These are phyloP conservation scores for Chouioia cunea DNA, from an alignment of 2,888 invertebrate species.

Conservation along the genomic window DNA sequence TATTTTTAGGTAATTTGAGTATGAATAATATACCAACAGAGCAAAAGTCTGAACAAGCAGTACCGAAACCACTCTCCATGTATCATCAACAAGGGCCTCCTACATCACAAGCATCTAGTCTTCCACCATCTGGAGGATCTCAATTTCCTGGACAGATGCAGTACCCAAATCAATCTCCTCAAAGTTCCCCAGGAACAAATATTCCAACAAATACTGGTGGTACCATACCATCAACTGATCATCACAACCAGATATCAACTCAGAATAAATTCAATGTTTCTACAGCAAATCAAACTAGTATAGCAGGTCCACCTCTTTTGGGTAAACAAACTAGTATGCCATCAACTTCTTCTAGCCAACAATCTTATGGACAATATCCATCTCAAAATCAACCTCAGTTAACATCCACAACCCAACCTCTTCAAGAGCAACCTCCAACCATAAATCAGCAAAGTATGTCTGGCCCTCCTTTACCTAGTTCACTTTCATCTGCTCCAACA, in stretches of 20 bases:
- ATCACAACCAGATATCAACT: constrained; percentile 33
- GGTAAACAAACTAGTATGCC: constrained; percentile 42
- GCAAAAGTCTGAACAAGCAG: constrained; percentile 24
- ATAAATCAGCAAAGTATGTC: constrained; percentile 45
- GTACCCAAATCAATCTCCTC: constrained; percentile 47
- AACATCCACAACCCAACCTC: constrained; percentile 13
- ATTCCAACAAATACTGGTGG: constrained; percentile 33
- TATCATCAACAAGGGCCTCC: constrained; percentile 49
- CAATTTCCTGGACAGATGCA: constrained; percentile 48
- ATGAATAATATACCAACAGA: constrained; percentile 32
- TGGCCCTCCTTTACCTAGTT: constrained; percentile 45
- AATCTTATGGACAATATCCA: constrained; percentile 42
- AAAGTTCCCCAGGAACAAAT: constrained; percentile 42
- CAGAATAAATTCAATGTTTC: constrained; percentile 40
- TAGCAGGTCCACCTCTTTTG: constrained; percentile 44
- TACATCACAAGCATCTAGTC: constrained; percentile 52
- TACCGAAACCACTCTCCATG: constrained; percentile 39
- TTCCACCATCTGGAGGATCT: constrained; percentile 53
- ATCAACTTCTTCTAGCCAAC: constrained; percentile 19
- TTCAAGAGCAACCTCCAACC: constrained; percentile 19
- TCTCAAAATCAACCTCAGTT: constrained; percentile 15
- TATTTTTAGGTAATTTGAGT: constrained; percentile 32
- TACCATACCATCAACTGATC: constrained; percentile 30
- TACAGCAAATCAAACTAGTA: constrained; percentile 42
- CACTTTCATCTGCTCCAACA: constrained; percentile 46